Evolutionary conservation across 2,797 vertebrate species (phyloP).

Genomic region (Myioborus melanocephalus): DNA sequence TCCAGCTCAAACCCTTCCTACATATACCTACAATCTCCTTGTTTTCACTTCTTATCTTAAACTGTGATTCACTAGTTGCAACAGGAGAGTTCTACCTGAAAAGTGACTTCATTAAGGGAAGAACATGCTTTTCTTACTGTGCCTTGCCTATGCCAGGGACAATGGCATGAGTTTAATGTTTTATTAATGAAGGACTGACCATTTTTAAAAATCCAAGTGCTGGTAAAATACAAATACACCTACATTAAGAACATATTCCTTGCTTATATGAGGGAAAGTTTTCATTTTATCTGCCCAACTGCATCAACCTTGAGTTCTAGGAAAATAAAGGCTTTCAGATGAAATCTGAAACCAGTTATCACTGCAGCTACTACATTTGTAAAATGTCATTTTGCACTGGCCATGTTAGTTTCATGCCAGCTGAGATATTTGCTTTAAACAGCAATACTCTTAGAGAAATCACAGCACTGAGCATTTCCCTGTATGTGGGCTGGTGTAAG

Average conservation of each 20-base stretch:
- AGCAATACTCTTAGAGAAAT: background rate
- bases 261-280: background rate
- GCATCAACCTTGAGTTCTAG: background rate
- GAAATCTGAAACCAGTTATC: background rate
- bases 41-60: background rate
- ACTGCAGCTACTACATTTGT: background rate
- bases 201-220: background rate
- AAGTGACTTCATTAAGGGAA: background rate
- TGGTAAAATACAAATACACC: background rate
- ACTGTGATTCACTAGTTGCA: background rate
- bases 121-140: background rate
- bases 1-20: background rate
- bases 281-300: background rate
- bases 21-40: background rate
- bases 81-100: background rate
- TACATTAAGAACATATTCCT: background rate
- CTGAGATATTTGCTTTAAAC: constrained; percentile 1
- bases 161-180: background rate
- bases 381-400: background rate
- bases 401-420: background rate
- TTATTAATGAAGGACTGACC: background rate
- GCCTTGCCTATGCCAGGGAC: background rate
- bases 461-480: background rate
- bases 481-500: background rate
- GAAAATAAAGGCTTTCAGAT: background rate